Evolutionary conservation across 2,888 invertebrate species (phyloP), one percentile per base, ranked within the genome.

Genomic region (Erpobdella octoculata): DNA sequence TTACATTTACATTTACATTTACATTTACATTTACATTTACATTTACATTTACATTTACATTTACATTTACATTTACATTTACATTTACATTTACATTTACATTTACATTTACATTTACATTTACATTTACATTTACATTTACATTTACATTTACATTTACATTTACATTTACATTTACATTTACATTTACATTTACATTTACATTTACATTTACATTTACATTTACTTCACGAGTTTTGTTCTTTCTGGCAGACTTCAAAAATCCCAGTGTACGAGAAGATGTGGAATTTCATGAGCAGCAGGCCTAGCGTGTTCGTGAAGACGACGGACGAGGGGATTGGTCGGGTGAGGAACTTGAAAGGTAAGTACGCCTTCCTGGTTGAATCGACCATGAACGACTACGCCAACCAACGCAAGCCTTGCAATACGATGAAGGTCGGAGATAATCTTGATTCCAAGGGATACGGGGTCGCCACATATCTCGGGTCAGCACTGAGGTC

Each of bases 231-330:
- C n/a, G n/a, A 41, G 12, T n/a, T n/a, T 41, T 15, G n/a, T 31
- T 9, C 25, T 62, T 33, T 15, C 62, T 8, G 15, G 2, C 75
- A 85, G 85, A 80, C 93, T 79, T 94, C 95, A 0, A 93, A 93
- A 84, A 91, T 93, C 78, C 89, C 91, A 0, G 91, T 92, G 9
- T 96, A 95, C 84, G 90, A 92, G 83, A 87, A 91, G 46, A 96
- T 97, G 93, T 96, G 93, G 92, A 89, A 91, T 0, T 90, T 91
- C 78, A 97, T 96, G 96, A 89, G 89, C 78, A 90, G 91, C 0
- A 79, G 90, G 61, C 93, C 94, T 0, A 87, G 89, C 0, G 93
- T 95, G 0, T 93, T 95, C 81, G 83, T 82, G 1, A 76, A 77
- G 3, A 85, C 85, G n/a, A 90, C 90, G 77, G 87, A 88, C 25